Percentiles rank a stretch among this genome's conserved stretches.
phyloP scores from a whole-genome alignment of 2,797 vertebrate species.

The Molossus alvarezi region DNA sequence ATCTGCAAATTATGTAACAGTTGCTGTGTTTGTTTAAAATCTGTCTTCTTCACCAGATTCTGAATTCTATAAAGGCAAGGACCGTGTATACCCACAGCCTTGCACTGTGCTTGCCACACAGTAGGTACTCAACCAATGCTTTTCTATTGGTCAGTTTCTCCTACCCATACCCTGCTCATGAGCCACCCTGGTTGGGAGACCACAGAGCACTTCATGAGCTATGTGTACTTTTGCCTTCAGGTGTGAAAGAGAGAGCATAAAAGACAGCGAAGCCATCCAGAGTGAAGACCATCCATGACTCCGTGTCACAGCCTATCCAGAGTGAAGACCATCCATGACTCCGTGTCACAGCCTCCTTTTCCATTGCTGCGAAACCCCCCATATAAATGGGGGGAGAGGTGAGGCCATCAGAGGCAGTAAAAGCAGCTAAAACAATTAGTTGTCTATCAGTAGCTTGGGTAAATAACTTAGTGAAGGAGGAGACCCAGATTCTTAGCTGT shows the following conservation, averaged over 20 bases:
- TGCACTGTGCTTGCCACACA: not conserved
- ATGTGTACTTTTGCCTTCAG: not conserved
- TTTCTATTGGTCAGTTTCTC: not conserved
- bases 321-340: not conserved
- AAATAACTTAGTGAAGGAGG: not conserved
- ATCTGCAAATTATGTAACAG: not conserved
- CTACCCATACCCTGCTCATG: not conserved
- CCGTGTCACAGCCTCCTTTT: not conserved
- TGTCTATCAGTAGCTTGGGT: not conserved
- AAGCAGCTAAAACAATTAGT: not conserved
- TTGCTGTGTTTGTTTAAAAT: not conserved
- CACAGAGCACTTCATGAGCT: not conserved
- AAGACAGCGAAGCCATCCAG: not conserved
- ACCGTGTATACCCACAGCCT: not conserved
- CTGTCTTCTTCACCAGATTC: constrained; percentile 2
- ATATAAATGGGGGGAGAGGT: not conserved
- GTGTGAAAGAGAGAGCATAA: not conserved
- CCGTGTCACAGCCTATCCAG: not conserved
- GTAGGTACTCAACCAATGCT: not conserved
- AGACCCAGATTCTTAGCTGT: not conserved
- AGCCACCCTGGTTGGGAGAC: not conserved
- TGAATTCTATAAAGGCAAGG: not conserved
- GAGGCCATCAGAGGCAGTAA: not conserved
- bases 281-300: not conserved
- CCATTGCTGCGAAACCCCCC: not conserved